Conservation (phyloP, 2,113 vertebrate species). For the Phyllostomus discolor region DNA sequence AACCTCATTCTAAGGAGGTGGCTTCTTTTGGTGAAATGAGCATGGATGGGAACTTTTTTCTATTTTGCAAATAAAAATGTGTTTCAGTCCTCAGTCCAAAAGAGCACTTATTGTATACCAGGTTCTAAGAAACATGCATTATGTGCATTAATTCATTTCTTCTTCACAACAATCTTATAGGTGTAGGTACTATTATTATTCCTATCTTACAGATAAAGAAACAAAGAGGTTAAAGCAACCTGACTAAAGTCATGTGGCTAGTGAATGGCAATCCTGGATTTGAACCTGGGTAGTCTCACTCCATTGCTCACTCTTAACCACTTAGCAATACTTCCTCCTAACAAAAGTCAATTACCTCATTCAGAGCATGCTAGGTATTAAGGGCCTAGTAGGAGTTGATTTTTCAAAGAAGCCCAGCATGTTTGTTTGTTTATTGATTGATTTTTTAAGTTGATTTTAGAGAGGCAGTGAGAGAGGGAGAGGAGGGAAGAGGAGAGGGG, state of each 20-base stretch:
- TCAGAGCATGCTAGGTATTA: neutral
- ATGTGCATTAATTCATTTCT: neutral
- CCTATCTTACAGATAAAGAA: neutral
- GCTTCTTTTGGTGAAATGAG: neutral
- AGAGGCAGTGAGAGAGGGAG: too few relatives aligned
- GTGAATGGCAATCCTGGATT: neutral
- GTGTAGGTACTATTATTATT: neutral
- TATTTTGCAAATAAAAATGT: neutral
- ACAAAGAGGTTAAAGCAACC: neutral
- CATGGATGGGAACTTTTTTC: neutral
- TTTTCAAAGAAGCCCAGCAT: neutral
- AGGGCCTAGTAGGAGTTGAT: neutral
- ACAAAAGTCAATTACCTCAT: neutral
- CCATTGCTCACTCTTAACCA: neutral
- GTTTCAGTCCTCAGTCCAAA: neutral
- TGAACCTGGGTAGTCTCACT: neutral
- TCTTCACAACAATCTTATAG: neutral
- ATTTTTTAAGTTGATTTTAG: too few relatives aligned
- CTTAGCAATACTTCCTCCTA: neutral
- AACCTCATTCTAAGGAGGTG: neutral
- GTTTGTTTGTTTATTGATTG: neutral
- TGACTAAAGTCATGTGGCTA: neutral
- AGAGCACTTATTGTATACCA: neutral
- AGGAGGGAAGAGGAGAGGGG: too few relatives aligned
- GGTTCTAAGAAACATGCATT: neutral